Base-by-base conservation (phyloP, 2,113 vertebrate genomes). In the Rhagologus leucostigma region DNA sequence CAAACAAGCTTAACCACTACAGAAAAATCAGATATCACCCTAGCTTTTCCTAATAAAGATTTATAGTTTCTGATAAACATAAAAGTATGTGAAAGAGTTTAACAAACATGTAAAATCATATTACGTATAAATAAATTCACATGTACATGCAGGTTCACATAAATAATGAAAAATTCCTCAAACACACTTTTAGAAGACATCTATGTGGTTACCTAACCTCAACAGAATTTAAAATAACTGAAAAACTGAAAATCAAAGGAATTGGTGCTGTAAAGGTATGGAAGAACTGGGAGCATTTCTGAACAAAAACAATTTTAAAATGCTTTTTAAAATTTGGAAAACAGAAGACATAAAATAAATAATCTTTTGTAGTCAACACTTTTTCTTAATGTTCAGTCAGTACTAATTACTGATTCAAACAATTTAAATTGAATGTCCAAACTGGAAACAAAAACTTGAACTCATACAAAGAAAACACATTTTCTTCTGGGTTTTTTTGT, bases 61-160 rank as follows among this genome's bases (percentile, higher is more conserved):
- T 16, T 42, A 29, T 6, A 15, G 8, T 32, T 68, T 82, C 44
- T 68, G 47, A 29, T 29, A 63, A 56, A 62, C 18, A 89, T 9
- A 50, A 42, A 83, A 73, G 44, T 2, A 41, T 1, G 1, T 71
- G 52, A 69, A 82, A 27, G 5, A 81, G 29, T 53, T 65, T n/a
- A 52, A 82, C 16, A 46, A 27, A 26, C 14, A 33, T 1, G 1
- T 33, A 11, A 79, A 79, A 41, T 62, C 8, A 3, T 7, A 7
- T 16, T 20, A 41, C 9, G 60, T 60, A 13, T 23, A 46, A 77
- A 70, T 26, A 50, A 10, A 16, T 46, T 68, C 55, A 53, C 7
- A 23, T 0, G 1, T 6, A 59, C 14, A 15, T 11, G 5, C 7
- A 41, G 3, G 8, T 44, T 64, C 16, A 49, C 8, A 30, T 32